Percentiles rank a stretch among this genome's conserved stretches.
Conservation (phyloP, 2,113 vertebrate genomes). For the Leiothrix lutea region DNA sequence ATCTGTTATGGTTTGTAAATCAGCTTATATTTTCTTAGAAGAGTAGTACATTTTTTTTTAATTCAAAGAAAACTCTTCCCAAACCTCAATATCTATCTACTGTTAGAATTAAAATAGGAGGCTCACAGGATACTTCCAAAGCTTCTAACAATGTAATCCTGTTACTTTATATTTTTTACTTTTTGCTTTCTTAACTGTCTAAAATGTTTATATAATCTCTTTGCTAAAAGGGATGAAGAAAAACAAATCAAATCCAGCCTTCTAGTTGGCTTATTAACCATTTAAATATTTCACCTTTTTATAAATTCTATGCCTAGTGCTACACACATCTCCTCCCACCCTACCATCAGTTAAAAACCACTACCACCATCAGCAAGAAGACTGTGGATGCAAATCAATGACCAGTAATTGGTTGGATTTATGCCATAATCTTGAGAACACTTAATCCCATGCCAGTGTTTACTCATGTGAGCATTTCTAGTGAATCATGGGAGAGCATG, state of each 20-base stretch:
- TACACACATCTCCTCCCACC: neutral
- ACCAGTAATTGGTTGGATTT: neutral
- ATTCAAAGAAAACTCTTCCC: neutral
- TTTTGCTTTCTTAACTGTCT: neutral
- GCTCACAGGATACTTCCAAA: neutral
- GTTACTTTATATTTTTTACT: neutral
- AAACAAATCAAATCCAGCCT: neutral
- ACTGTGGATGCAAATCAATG: neutral
- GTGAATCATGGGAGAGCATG: neutral
- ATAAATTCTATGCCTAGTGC: neutral
- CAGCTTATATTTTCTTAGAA: neutral
- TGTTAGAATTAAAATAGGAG: neutral
- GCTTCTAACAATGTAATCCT: neutral
- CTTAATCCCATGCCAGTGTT: neutral
- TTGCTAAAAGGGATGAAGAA: neutral
- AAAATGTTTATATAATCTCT: neutral
- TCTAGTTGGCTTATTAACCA: neutral
- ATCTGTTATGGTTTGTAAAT: neutral
- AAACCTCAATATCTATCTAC: neutral
- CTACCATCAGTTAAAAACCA: neutral
- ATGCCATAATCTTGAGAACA: neutral
- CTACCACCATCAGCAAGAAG: neutral
- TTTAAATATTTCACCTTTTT: neutral
- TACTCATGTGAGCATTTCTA: neutral
- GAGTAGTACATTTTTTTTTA: neutral